A percentile compares a stretch with the other conserved stretches of the same genome.
Evolutionary conservation across 2,113 vertebrate genomes (phyloP).

Genomic region (Cheirogaleus medius): DNA sequence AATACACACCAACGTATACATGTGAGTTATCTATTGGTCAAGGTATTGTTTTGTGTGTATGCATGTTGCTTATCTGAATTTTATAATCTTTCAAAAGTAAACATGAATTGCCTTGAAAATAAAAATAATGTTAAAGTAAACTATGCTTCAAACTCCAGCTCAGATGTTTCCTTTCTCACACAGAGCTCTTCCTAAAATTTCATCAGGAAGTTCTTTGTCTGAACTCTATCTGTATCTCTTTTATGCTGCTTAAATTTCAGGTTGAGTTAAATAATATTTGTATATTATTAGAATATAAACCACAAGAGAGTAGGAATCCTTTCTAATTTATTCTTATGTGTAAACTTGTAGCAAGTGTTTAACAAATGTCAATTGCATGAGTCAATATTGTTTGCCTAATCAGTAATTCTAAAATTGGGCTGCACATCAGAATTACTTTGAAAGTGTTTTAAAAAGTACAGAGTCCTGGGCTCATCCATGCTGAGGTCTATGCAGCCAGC

Average conservation of each 20-base stretch:
- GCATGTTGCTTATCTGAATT: background rate
- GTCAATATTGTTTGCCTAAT: background rate
- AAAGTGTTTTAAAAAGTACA: background rate
- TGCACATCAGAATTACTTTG: background rate
- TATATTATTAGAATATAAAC: background rate
- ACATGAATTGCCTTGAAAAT: background rate
- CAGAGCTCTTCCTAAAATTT: background rate
- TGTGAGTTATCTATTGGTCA: background rate
- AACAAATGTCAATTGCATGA: background rate
- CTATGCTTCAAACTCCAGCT: background rate
- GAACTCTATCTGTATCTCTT: background rate
- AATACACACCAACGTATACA: background rate
- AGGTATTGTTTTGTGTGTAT: background rate
- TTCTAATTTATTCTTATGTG: background rate
- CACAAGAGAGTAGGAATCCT: background rate
- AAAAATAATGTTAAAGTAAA: constrained; percentile 30
- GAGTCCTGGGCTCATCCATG: background rate
- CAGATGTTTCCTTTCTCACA: background rate
- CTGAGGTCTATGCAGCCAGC: background rate
- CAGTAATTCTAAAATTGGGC: background rate
- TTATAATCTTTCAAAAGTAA: constrained; percentile 1
- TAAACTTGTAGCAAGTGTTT: background rate
- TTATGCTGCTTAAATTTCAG: background rate
- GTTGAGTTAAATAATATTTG: background rate
- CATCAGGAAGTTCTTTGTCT: background rate